These are phyloP conservation scores for Imbricaverruca yamaguchii DNA, from an alignment of 2,888 invertebrate genomes.

Conservation along the genomic window DNA sequence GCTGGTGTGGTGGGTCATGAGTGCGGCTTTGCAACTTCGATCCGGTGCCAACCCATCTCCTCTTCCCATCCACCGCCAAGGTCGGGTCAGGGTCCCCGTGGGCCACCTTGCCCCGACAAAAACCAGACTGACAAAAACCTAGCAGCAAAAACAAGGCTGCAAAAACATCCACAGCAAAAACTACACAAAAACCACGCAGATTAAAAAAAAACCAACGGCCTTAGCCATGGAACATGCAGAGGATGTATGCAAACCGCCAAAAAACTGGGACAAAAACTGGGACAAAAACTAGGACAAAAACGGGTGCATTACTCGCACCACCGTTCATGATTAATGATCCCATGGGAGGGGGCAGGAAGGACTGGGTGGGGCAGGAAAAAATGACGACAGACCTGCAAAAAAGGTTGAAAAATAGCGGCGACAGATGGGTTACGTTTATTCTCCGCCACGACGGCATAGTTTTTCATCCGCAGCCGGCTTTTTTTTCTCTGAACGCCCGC, in stretches of 20 bases:
- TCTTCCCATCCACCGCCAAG: neutral
- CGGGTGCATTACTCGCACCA: neutral
- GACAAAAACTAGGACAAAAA: conserved; percentile 1
- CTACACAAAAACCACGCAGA: conserved; percentile 1
- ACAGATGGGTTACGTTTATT: neutral
- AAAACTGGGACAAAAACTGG: neutral
- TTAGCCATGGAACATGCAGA: neutral
- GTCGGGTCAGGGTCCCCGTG: neutral
- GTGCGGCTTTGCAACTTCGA: no score
- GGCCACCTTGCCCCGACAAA: neutral
- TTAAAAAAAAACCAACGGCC: neutral
- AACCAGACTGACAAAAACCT: neutral
- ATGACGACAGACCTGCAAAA: conserved; percentile 10
- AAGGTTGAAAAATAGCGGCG: neutral
- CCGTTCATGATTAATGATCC: conserved; percentile 4
- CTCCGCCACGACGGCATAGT: neutral
- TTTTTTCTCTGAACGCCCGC: no score
- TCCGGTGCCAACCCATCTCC: no score
- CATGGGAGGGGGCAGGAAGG: neutral
- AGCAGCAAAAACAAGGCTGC: neutral
- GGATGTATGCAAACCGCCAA: neutral
- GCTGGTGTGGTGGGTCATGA: no score
- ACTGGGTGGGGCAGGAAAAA: neutral
- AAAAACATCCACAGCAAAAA: conserved; percentile 3
- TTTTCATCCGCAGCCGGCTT: neutral